Evolutionary conservation across 1,140 invertebrate genomes (phyloP).

Genomic region (Brachionus rubens): DNA sequence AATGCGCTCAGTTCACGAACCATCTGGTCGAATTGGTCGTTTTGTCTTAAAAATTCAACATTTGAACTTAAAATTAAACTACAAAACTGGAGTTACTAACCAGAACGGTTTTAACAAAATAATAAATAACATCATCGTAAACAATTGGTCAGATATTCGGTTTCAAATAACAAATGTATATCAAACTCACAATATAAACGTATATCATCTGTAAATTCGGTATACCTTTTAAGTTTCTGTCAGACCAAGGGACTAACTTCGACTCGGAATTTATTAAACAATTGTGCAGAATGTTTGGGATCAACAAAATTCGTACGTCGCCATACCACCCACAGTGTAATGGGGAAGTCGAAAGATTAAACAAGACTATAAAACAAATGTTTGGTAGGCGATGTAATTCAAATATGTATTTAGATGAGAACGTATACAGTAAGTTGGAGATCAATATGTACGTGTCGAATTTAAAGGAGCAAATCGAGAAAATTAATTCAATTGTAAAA

Average conservation of each 20-base stretch:
- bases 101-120: background rate
- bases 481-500: too few relatives aligned
- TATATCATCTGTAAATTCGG: background rate
- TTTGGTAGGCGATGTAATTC: too few relatives aligned
- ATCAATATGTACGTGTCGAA: too few relatives aligned
- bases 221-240: background rate
- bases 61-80: background rate
- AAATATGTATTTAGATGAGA: too few relatives aligned
- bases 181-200: too few relatives aligned
- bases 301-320: background rate
- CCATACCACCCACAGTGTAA: slow-evolving; percentile 1
- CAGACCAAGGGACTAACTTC: background rate
- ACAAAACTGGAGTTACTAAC: background rate
- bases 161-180: too few relatives aligned
- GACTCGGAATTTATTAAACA: background rate
- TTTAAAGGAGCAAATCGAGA: too few relatives aligned
- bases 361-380: slow-evolving; percentile 10
- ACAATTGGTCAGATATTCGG: too few relatives aligned
- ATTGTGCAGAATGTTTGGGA: background rate
- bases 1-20: background rate
- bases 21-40: background rate
- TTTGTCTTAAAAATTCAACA: background rate
- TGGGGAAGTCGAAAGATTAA: background rate
- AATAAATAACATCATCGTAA: background rate
- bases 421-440: too few relatives aligned